Percentiles rank a stretch among this genome's conserved stretches.
Evolutionary conservation across 2,113 vertebrate species (phyloP).

Genomic region (Lonchura striata): DNA sequence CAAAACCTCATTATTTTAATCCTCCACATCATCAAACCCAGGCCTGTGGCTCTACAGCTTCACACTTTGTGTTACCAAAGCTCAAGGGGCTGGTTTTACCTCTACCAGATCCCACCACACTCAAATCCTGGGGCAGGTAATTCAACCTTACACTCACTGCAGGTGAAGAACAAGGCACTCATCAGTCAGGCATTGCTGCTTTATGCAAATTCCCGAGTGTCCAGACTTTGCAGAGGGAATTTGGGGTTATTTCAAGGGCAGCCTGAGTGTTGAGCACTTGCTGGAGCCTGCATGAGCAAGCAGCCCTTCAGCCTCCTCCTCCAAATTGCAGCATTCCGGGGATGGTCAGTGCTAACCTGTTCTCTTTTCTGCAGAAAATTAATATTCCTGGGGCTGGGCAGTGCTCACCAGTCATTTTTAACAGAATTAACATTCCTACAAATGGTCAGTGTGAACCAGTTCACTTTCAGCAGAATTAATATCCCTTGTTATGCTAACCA

Average conservation of each 20-base stretch:
- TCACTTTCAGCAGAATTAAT: background rate
- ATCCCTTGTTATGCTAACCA: background rate
- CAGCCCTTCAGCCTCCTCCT: background rate
- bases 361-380: background rate
- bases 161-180: background rate
- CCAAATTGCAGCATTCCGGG: rapidly evolving
- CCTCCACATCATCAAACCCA: rapidly evolving
- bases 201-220: rapidly evolving
- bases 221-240: background rate
- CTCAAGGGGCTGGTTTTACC: background rate
- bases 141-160: background rate
- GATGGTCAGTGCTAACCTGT: background rate
- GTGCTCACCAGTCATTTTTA: background rate
- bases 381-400: background rate
- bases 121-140: background rate
- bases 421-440: background rate
- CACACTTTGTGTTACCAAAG: background rate
- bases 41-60: background rate
- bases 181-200: rapidly evolving
- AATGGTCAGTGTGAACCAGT: rapidly evolving
- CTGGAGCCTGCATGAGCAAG: background rate
- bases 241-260: background rate
- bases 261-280: background rate
- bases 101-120: background rate
- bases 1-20: background rate